A percentile compares a stretch with the other conserved stretches of the same genome.
phyloP scores from a whole-genome alignment of 2,797 vertebrate genomes.

The Premnoplex brunnescens region DNA sequence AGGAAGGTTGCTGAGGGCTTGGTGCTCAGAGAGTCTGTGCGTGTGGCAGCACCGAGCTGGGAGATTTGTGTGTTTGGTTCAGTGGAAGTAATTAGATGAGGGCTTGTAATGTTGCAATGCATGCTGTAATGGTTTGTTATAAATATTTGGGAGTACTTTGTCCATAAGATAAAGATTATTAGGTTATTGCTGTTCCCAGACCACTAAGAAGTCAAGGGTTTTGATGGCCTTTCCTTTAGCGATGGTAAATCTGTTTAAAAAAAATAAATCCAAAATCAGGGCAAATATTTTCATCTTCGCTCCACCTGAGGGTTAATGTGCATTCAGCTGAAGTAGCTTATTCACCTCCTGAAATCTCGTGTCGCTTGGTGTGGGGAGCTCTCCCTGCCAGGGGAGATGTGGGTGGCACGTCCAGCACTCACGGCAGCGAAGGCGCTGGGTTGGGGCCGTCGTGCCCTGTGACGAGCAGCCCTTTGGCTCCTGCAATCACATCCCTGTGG shows the following conservation, averaged over 20 bases:
- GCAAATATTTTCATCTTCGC: not conserved
- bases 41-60: not conserved
- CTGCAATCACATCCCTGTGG: not conserved
- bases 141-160: conserved; percentile 34
- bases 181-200: not conserved
- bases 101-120: conserved; percentile 8
- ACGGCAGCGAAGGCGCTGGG: not conserved
- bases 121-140: not conserved
- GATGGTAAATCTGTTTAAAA: not conserved
- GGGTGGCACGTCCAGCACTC: not conserved
- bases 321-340: conserved; percentile 16
- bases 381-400: not conserved
- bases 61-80: conserved; percentile 42
- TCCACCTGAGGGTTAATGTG: conserved; percentile 14
- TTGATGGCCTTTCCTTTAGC: not conserved
- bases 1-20: conserved; percentile 71
- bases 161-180: not conserved
- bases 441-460: not conserved
- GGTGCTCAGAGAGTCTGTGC: conserved; percentile 50
- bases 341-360: not conserved
- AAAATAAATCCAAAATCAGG: not conserved
- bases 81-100: conserved; percentile 55
- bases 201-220: not conserved
- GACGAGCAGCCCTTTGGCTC: not conserved
- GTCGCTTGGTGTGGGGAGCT: not conserved